These are phyloP conservation scores for Clavelina lepadiformis DNA, from an alignment of 23 tunicate genomes.

Conservation along the genomic window DNA sequence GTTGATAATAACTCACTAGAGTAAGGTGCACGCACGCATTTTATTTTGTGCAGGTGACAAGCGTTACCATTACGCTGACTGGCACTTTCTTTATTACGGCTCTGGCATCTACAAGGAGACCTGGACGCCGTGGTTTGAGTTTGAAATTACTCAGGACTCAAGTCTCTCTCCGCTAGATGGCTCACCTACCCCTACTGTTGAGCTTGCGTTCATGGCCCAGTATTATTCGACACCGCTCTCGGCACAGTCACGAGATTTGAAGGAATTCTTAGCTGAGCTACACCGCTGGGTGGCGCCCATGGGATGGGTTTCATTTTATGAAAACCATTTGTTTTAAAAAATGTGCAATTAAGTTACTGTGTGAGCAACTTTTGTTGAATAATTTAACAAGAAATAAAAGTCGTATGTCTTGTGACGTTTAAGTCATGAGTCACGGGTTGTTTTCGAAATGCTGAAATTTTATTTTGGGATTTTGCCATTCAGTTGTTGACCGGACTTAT, in stretches of 20 bases:
- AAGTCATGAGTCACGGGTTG: too few species aligned
- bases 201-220: constrained; percentile 51
- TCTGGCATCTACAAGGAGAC: constrained; percentile 28
- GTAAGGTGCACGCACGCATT: too few species aligned
- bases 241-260: constrained; percentile 39
- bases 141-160: constrained; percentile 12
- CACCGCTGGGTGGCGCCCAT: constrained; percentile 70
- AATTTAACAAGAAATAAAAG: too few species aligned
- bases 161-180: neutral
- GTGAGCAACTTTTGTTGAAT: too few species aligned
- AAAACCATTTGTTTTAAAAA: constrained; percentile 47
- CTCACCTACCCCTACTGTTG: constrained; percentile 4
- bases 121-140: constrained; percentile 64
- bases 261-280: constrained; percentile 18
- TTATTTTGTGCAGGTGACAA: too few species aligned
- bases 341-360: too few species aligned
- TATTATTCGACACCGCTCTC: constrained; percentile 35
- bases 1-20: too few species aligned
- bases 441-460: too few species aligned
- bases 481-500: too few species aligned
- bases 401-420: too few species aligned
- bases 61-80: constrained; percentile 23
- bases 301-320: constrained; percentile 60
- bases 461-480: too few species aligned
- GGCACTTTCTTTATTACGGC: constrained; percentile 61